Evolutionary conservation across 2,797 vertebrate species (phyloP).

Genomic region (Gymnothorax javanicus): DNA sequence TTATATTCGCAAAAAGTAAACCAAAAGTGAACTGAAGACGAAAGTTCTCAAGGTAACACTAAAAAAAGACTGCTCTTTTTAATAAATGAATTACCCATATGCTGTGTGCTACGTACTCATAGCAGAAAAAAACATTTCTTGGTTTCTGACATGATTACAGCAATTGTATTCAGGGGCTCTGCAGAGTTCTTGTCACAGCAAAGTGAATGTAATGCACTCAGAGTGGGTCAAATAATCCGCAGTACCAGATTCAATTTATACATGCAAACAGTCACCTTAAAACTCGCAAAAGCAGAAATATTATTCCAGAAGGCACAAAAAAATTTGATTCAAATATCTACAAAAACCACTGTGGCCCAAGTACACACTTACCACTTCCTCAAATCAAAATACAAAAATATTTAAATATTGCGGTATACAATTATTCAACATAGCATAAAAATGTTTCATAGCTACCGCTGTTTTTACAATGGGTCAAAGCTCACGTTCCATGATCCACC

Average conservation of each 20-base stretch:
- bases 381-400: not conserved
- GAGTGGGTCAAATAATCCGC: not conserved
- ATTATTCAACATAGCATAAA: not conserved
- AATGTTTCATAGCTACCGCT: constrained; percentile 42
- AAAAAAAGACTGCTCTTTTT: no score
- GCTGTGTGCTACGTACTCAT: no score
- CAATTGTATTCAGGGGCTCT: not conserved
- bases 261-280: not conserved
- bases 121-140: no score
- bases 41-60: no score
- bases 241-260: not conserved
- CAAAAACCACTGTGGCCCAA: not conserved
- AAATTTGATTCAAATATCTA: not conserved
- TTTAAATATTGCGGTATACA: not conserved
- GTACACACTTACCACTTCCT: not conserved
- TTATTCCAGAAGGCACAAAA: not conserved
- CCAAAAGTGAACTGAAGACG: no score
- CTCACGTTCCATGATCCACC: constrained; percentile 39
- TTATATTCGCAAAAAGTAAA: no score
- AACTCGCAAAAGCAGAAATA: not conserved
- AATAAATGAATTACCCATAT: no score
- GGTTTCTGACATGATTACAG: no score
- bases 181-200: not conserved
- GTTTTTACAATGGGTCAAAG: constrained; percentile 46
- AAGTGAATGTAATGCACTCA: not conserved